Evolutionary conservation across 2,797 vertebrate species (phyloP).

Genomic region (Spheniscus humboldti): DNA sequence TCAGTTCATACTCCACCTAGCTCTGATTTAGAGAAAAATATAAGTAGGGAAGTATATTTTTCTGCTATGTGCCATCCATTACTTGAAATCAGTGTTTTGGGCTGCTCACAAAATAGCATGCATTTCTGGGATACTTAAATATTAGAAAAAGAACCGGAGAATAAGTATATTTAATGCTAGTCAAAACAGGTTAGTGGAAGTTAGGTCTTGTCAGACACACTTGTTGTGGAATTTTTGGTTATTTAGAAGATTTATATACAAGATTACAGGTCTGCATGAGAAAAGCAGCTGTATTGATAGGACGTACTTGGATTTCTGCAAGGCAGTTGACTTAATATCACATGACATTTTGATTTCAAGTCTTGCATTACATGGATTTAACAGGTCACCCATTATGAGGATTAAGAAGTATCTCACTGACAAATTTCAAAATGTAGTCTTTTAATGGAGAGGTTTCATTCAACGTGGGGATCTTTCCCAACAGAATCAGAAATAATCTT

Average conservation of each 20-base stretch:
- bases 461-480: background rate
- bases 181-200: background rate
- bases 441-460: background rate
- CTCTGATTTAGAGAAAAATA: background rate
- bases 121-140: background rate
- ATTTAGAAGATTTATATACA: background rate
- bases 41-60: background rate
- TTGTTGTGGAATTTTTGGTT: background rate
- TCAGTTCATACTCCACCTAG: background rate
- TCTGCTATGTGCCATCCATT: background rate
- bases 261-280: background rate
- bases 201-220: background rate
- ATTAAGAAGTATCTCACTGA: background rate
- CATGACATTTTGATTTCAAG: slow-evolving; percentile 9
- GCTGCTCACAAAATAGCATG: background rate
- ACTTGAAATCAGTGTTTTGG: background rate
- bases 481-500: background rate
- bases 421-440: background rate
- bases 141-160: background rate
- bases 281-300: background rate
- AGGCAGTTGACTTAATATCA: slow-evolving; percentile 5
- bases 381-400: background rate
- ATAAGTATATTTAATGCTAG: background rate
- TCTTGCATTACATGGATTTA: slow-evolving; percentile 2
- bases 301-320: background rate